Evolutionary conservation across 53 echinoderm and acorn worm genomes (phyloP), one percentile per base, ranked within the genome.

Genomic region (Stichopus horrens): DNA sequence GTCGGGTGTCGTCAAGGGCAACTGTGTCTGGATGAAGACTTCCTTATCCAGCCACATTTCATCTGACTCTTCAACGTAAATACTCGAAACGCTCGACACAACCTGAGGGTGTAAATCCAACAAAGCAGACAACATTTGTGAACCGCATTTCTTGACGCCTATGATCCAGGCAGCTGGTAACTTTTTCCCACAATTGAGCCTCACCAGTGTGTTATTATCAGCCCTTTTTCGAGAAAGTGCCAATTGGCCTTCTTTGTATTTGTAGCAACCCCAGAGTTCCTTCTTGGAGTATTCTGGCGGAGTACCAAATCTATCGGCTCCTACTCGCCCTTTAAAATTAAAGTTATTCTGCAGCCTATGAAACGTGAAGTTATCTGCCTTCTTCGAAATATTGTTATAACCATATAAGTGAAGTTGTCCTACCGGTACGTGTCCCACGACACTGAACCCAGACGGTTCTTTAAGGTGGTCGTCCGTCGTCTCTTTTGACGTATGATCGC

Each of bases 121-220:
- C 19, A 87, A 23, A 16, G 55, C 87, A 52, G 75, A 52, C 19
- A 87, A 18, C 75, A 58, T 74, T 75, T 87, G 87, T 9, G 87
- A 87, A 5, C 87, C 87, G 74, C 87, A 87, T 57, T 87, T 87
- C 75, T 87, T 87, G 7, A 87, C 75, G n/a, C 87, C 87, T 56
- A 87, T 85, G 18, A 85, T 85, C 85, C 85, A 85, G 18, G 14
- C 85, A 51, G 14, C 51, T 2, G 85, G 85, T 63, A 67, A 85
- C 6, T 23, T 85, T 23, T 53, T 20, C 4, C 66, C 20, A 85
- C 85, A 85, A 8, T 52, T 18, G 9, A 85, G 60, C 66, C 65
- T 85, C 5, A 10, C n/a, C 9, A 85, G 52, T 7, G 9, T 67
- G 6, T 59, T 23, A 8, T 11, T 18, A 19, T 63, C 65, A 23